Percentiles rank a stretch among this genome's conserved stretches.
These are phyloP conservation scores for Monarcha castaneiventris DNA, from an alignment of 2,113 vertebrate genomes.

Conservation along the genomic window DNA sequence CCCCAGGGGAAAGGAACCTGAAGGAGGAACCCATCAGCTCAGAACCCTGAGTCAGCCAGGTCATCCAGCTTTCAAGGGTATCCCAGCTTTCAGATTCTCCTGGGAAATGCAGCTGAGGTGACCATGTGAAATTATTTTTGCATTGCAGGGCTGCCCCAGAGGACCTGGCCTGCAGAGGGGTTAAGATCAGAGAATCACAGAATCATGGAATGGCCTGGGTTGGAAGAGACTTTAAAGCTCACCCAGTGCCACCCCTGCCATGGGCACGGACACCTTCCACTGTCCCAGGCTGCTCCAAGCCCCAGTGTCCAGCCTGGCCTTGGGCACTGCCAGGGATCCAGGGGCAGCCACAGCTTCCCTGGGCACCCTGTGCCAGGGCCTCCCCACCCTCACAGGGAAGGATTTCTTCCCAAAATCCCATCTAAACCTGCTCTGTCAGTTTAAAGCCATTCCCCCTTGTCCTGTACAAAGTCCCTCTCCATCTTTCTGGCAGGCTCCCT, in stretches of 20 bases:
- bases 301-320: accelerated
- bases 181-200: neutral
- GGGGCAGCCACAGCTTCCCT: neutral
- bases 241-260: neutral
- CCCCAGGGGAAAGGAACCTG: neutral
- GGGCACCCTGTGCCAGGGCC: neutral
- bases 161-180: neutral
- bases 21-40: neutral
- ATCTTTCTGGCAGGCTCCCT: neutral
- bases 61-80: neutral
- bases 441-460: neutral
- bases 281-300: neutral
- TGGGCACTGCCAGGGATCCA: neutral
- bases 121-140: neutral
- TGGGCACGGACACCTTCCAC: neutral
- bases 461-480: neutral
- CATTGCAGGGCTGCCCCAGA: neutral
- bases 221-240: neutral
- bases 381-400: neutral
- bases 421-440: neutral
- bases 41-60: neutral
- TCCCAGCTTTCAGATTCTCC: neutral
- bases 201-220: neutral
- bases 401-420: neutral
- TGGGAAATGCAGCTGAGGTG: neutral